phyloP scores from a whole-genome alignment of 2,888 invertebrate species.

The Bruchidius siliquastri region DNA sequence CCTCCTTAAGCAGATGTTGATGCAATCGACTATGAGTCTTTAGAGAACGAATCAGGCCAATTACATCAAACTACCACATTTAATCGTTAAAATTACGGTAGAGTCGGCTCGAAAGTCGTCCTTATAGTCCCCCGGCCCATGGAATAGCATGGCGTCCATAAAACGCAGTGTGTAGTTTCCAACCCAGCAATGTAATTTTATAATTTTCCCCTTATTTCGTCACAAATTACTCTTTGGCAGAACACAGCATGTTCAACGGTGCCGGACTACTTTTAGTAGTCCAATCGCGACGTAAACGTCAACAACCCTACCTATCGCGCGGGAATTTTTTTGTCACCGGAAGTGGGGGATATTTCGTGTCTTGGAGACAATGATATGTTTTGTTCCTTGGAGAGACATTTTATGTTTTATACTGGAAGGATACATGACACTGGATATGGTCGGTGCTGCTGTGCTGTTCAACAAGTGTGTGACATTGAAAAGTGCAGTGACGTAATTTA shows the following conservation, averaged over 20 bases:
- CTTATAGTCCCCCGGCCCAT: not conserved
- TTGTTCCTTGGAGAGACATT: not conserved
- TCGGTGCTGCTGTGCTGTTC: no score
- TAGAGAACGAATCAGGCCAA: not conserved
- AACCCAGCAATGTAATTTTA: conserved; percentile 51
- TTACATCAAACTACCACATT: not conserved
- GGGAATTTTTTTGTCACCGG: not conserved
- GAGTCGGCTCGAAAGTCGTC: not conserved
- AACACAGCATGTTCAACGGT: conserved; percentile 39
- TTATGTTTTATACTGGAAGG: not conserved
- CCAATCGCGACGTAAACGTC: conserved; percentile 42
- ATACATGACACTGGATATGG: not conserved
- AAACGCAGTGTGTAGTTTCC: conserved; percentile 39
- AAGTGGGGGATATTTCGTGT: not conserved
- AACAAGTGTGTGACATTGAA: not conserved
- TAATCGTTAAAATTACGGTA: not conserved
- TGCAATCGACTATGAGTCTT: no score
- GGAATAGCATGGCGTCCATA: not conserved
- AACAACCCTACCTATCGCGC: not conserved
- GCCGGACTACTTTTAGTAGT: conserved; percentile 43
- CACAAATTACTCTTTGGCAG: conserved; percentile 48
- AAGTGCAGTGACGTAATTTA: not conserved
- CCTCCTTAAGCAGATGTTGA: no score
- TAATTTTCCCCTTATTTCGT: conserved; percentile 53
- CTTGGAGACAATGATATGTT: no score